Evolutionary conservation across 1,140 invertebrate species (phyloP), one percentile per base, ranked within the genome.

Genomic region (Drosophila carrolli): DNA sequence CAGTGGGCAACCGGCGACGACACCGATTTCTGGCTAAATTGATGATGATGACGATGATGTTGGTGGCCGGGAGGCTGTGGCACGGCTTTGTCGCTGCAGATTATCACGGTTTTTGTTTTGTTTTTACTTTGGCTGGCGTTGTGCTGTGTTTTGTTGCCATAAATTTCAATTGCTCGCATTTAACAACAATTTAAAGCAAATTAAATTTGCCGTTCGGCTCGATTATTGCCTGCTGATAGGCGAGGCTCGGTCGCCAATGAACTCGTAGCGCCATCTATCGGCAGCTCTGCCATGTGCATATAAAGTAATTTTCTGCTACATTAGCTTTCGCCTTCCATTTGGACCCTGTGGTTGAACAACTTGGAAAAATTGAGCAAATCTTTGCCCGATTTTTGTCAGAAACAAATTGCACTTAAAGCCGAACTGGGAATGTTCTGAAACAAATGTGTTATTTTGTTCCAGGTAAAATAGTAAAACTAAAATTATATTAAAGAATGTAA

Each of bases 101-200:
- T 89, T 84, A 88, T 89, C 84, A 75, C 77, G 23, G 71, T 55
- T 27, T 51, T 61, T 75, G 44, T 78, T 82, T 76, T 79, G 84
- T 62, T 71, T 78, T 75, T 51, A 32, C 58, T 73, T 61, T 75
- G 62, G 37, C 37, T 38, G 62, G 14, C 6, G 48, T 62, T 67
- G 70, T 50, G 44, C 71, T 81, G 77, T 70, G 46, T 46, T 50
- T 50, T 65, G 66, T 62, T 81, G 78, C 84, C 83, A 88, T 88
- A 88, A 88, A 88, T 89, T 89, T 88, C 83, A 88, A 88, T 88
- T 88, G 83, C 63, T 88, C 83, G 83, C 83, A 89, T 89, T 88
- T 88, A 88, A 74, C 83, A 89, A 83, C 83, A 88, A 88, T 88
- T 88, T 88, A 88, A 89, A 80, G 80, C 83, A 81, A 88, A 88